These are phyloP conservation scores for Aricia agestis DNA, from an alignment of 1,140 invertebrate species.

Conservation along the genomic window DNA sequence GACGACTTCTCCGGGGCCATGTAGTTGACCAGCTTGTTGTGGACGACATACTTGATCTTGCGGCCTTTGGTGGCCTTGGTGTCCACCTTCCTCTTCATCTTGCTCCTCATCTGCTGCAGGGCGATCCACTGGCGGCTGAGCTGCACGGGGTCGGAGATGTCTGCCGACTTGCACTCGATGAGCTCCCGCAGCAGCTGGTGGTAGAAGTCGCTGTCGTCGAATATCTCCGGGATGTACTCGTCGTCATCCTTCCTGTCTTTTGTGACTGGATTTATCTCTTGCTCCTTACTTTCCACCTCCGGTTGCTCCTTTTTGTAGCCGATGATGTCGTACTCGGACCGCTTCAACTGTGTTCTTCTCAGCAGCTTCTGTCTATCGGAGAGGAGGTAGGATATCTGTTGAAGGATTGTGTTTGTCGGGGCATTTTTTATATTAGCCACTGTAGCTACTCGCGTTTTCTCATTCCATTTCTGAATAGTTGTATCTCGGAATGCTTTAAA, in stretches of 20 bases:
- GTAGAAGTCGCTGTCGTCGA: conserved; percentile 98
- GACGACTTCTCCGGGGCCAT: conserved; percentile 88
- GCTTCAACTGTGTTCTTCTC: conserved; percentile 87
- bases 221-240: conserved; percentile 90
- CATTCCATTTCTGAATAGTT: conserved; percentile 94
- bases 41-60: conserved; percentile 92
- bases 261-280: conserved; percentile 43
- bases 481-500: conserved; percentile 85
- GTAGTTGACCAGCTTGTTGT: conserved; percentile 94
- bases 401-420: conserved; percentile 85
- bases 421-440: conserved; percentile 79
- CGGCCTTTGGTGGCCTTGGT: conserved; percentile 95
- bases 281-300: conserved; percentile 44
- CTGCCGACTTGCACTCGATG: conserved; percentile 92
- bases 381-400: conserved; percentile 92
- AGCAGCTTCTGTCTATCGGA: conserved; percentile 86
- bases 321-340: conserved; percentile 85
- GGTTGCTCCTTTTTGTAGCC: conserved; percentile 74
- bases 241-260: conserved; percentile 71
- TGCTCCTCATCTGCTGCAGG: conserved; percentile 91
- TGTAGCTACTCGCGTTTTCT: conserved; percentile 86
- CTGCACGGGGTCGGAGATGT: conserved; percentile 88
- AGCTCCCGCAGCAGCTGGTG: conserved; percentile 93
- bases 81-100: conserved; percentile 94
- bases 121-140: conserved; percentile 91